Evolutionary conservation across 2,797 vertebrate species (phyloP), one percentile per base, ranked within the genome.

Genomic region (Limosa lapponica): DNA sequence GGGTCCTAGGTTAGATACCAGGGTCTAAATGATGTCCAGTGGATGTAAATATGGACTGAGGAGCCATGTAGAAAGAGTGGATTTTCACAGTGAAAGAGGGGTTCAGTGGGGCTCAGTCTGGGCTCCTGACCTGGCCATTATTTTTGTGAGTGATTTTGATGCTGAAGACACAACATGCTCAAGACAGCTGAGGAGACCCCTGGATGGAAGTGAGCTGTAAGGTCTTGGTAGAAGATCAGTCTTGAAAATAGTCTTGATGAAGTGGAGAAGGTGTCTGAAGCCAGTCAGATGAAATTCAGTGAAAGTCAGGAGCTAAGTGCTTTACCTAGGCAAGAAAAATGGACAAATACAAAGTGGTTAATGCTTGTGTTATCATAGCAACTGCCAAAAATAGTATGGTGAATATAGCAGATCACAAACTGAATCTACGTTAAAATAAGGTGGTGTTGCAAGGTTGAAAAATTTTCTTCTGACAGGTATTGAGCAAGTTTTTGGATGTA

Each of bases 1-100:
- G 6, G 0, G 12, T 30, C 16, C 12, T 22, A 34, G 24, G 3
- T 28, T 75, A 52, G 37, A 77, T 4, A 30, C 2, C 2, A 3
- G 6, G 7, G 4, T 79, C 11, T 57, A 43, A 81, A 36, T 22
- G 2, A 27, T 16, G 6, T 12, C 49, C 49, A 51, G 12, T n/a
- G 7, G 18, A 41, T 64, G 12, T 22, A 86, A 74, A 69, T 13
- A 48, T 0, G 0, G 5, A 5, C 7, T 32, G 9, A 90, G 5
- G 58, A 84, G 15, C 5, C 8, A 16, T 0, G 7, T 17, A n/a
- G 24, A 65, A 74, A 71, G 13, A 59, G 5, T 16, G 16, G 8
- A 70, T 59, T 87, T 86, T 87, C 49, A 69, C 7, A 69, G 43
- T 57, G 32, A 65, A 37, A 39, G 7, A 39, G 2, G 2, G 0